These are phyloP conservation scores for Trematocara macrostoma DNA, from an alignment of 2,113 vertebrate species.

Conservation along the genomic window DNA sequence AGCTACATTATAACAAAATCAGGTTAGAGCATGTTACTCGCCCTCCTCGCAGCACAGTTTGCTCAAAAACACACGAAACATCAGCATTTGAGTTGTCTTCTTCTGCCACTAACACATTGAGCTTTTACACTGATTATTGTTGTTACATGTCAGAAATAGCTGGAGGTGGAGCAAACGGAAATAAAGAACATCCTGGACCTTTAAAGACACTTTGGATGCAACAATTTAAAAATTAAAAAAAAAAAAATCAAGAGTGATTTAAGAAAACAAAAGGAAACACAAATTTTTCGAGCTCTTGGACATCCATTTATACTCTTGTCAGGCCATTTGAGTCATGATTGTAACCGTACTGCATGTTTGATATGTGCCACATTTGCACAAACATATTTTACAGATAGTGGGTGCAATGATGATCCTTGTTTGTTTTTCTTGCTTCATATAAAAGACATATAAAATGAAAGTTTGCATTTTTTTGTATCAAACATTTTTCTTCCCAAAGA, in stretches of 20 bases:
- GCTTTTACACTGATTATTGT: background rate
- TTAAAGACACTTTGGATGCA: constrained; percentile 46
- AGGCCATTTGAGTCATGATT: constrained; percentile 19
- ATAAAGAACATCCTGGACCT: constrained; percentile 63
- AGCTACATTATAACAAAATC: constrained; percentile 29
- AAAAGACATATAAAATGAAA: constrained; percentile 95
- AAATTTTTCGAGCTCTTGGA: background rate
- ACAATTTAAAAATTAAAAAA: background rate
- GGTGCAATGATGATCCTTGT: constrained; percentile 63
- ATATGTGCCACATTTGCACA: constrained; percentile 12
- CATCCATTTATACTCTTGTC: constrained; percentile 3
- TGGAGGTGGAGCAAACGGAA: background rate
- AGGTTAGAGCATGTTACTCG: background rate
- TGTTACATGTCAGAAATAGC: background rate
- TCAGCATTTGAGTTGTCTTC: background rate
- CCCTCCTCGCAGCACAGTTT: background rate
- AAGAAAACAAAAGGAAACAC: background rate
- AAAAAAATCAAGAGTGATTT: background rate
- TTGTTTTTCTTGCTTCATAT: constrained; percentile 70
- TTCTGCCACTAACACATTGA: background rate
- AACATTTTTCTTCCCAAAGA: constrained; percentile 68
- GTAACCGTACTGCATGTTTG: constrained; percentile 2
- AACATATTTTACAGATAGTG: constrained; percentile 7
- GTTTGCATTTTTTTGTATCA: constrained; percentile 81
- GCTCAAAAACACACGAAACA: background rate